Evolutionary conservation across 2,888 invertebrate genomes (phyloP), one percentile per base, ranked within the genome.

Genomic region (Eristalis arbustorum): DNA sequence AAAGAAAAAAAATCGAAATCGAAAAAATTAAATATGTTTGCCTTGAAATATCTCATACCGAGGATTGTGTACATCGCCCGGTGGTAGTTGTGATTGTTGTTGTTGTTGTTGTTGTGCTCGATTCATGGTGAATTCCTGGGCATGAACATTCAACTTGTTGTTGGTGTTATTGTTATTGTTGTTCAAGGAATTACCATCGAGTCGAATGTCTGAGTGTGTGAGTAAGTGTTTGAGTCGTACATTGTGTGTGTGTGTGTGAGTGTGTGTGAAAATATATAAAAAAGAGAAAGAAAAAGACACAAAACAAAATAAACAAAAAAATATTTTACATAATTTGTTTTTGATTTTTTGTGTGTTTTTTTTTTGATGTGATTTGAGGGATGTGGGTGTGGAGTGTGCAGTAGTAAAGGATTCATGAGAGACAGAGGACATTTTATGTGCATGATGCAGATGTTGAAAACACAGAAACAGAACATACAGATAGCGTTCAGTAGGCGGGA

Each of bases 61-160:
- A 90, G 90, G 89, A 88, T 88, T 90, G 88, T 89, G 89, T 84
- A 89, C 88, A 89, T 91, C 90, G 89, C 89, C 90, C 89, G 91
- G 89, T 89, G 90, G 88, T 81, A 64, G 40, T 74, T 59, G 61
- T 79, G 37, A 37, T 57, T 74, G 84, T 72, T 84, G 75, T 40
- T 64, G 80, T 88, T 84, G 83, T 75, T 80, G 84, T 80, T 73
- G 79, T 75, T 81, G 84, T 75, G 84, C 77, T 84, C 84, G 88
- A 89, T 89, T 95, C 96, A 97, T 96, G 90, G 96, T 96, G 94
- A 98, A 97, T 94, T 97, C 97, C 94, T 97, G 97, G 84, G 97
- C 97, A 93, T 97, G 96, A 89, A 97, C 97, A 93, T 97, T 97
- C 90, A 97, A 94, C 93, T 96, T 96, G 92, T 95, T 87, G 87